Evolutionary conservation across 2,113 vertebrate genomes (phyloP).

Genomic region (Seriola dumerili): DNA sequence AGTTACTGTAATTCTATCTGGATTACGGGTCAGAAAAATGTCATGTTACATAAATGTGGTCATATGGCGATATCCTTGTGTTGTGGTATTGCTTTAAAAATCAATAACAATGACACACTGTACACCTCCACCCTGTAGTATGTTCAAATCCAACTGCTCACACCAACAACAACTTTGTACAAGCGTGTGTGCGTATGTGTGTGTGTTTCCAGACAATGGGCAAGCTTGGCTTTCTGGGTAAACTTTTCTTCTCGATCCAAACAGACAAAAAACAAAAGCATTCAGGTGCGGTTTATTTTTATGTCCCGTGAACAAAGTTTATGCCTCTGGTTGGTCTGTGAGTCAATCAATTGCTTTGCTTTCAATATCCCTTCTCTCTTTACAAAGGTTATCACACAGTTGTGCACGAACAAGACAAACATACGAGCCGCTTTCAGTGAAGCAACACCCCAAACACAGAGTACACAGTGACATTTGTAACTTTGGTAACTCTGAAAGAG

Average conservation of each 20-base stretch:
- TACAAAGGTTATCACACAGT: conserved; percentile 12
- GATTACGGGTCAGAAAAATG: conserved; percentile 22
- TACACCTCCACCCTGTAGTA: conserved; percentile 1
- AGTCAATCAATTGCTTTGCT: not conserved
- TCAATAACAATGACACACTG: conserved; percentile 1
- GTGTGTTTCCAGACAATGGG: conserved; percentile 39
- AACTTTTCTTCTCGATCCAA: conserved; percentile 29
- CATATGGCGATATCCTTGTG: not conserved
- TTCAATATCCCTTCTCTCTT: not conserved
- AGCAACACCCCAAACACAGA: not conserved
- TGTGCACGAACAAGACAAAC: not conserved
- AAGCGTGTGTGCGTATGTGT: conserved; percentile 22
- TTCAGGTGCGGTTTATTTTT: conserved; percentile 38
- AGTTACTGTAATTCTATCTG: not conserved
- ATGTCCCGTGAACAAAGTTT: conserved; percentile 14
- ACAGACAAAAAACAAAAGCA: conserved; percentile 28
- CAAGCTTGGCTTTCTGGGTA: conserved; percentile 5
- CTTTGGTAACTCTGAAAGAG: not conserved
- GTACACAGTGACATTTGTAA: not conserved
- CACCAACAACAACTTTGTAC: not conserved
- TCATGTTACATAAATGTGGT: not conserved
- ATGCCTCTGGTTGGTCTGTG: not conserved
- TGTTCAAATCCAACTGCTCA: not conserved
- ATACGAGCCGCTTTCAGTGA: not conserved
- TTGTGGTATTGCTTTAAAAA: not conserved